These are phyloP conservation scores for Macrophya annulata DNA, from an alignment of 2,888 invertebrate genomes.

Conservation along the genomic window DNA sequence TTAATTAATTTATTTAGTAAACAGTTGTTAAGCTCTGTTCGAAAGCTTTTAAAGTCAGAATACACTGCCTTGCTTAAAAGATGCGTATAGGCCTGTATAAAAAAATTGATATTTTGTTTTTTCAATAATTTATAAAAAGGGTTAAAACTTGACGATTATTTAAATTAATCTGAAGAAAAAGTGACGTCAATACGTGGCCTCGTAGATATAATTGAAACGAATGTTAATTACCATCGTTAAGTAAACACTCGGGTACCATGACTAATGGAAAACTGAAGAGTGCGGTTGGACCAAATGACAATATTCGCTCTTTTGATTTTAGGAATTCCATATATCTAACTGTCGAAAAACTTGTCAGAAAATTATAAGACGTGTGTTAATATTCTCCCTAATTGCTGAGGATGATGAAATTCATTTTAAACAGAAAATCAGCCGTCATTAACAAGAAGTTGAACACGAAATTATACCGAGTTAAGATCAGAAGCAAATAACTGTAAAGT, in stretches of 20 bases:
- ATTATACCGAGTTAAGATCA: not conserved
- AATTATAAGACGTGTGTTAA: not conserved
- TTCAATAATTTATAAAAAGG: not conserved
- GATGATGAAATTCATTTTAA: not conserved
- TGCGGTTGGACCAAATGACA: not conserved
- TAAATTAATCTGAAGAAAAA: not conserved
- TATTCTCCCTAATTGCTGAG: not conserved
- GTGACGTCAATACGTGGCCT: not conserved
- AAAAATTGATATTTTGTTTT: not conserved
- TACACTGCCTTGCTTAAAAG: not conserved
- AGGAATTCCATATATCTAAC: slow-evolving; percentile 3
- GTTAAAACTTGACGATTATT: not conserved
- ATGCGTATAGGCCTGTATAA: not conserved
- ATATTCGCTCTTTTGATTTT: not conserved
- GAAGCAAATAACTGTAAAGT: not conserved
- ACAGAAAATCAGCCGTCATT: not conserved
- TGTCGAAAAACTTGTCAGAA: not conserved
- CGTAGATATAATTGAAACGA: not conserved
- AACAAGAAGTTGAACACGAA: not conserved
- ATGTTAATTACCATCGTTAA: slow-evolving; percentile 7
- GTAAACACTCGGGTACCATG: not conserved
- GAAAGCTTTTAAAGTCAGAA: not conserved
- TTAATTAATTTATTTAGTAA: slow-evolving; percentile 5
- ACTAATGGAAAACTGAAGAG: slow-evolving; percentile 13
- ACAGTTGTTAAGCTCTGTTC: not conserved